Evolutionary conservation across 2,113 vertebrate species (phyloP), one percentile per base, ranked within the genome.

Genomic region (Neodon shergylaensis): DNA sequence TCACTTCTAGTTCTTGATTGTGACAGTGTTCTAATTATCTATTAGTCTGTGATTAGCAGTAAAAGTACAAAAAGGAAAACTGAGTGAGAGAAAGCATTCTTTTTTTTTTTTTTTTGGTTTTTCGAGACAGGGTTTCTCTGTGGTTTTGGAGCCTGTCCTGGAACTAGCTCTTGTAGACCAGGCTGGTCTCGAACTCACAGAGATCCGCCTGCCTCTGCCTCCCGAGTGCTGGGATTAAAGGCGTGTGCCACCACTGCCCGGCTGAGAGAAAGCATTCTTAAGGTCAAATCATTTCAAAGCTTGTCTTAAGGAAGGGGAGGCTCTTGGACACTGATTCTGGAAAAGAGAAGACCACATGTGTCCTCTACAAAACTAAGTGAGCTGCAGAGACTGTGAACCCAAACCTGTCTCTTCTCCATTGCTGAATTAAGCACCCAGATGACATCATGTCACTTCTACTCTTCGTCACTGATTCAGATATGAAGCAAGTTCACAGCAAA

Each of bases 401-500:
- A 49, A 91, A 0, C 4, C 31, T 54, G 49, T 17, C 26, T n/a
- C n/a, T 26, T n/a, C n/a, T 26, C 0, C 0, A 2, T 19, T 28
- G 3, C 17, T 22, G 84, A 68, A n/a, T 47, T 8, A 39, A 24
- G 4, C 36, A 47, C 16, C 16, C 5, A 84, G 17, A 28, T 65
- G 82, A 82, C 47, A 72, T 84, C 16, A 70, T 21, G 36, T 39
- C 66, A 44, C 22, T 42, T 47, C n/a, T 28, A 31, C 24, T 54
- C 31, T 70, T 24, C 44, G 7, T 87, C 36, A 68, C 10, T 47
- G 36, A 42, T 47, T 70, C 39, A 26, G 1, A 17, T 28, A 70
- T 74, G 68, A 68, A 19, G 22, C 21, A 76, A 68, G 4, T 58
- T 61, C 33, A 76, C 31, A 85, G 33, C 36, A 4, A 94, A 7